Conservation (phyloP, 2,888 invertebrate genomes). For the Troides aeacus region DNA sequence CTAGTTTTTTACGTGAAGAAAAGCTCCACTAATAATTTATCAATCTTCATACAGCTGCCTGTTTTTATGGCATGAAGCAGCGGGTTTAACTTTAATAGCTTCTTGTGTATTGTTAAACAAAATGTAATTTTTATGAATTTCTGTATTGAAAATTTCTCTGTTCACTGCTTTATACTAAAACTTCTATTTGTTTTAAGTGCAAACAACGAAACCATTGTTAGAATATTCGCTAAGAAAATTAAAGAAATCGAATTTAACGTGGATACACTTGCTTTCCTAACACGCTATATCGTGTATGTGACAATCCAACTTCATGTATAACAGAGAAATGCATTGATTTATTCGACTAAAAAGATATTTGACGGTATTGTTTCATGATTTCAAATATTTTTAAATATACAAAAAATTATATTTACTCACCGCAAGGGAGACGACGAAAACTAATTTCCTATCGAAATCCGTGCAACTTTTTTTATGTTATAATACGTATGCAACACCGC, state of each 20-base stretch:
- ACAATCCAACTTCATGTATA: constrained; percentile 33
- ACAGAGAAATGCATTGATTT: constrained; percentile 5
- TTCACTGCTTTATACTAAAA: too few relatives aligned
- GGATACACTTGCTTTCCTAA: constrained; percentile 19
- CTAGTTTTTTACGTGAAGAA: background rate
- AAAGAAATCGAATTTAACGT: constrained; percentile 19
- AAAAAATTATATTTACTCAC: constrained; percentile 49
- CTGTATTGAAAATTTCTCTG: too few relatives aligned
- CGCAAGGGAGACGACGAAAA: constrained; percentile 56
- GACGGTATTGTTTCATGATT: background rate
- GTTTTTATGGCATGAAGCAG: too few relatives aligned
- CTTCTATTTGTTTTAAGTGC: background rate
- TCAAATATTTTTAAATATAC: background rate
- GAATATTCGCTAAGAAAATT: background rate
- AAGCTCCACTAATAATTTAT: background rate
- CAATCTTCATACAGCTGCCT: too few relatives aligned
- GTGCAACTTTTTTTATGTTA: constrained; percentile 38
- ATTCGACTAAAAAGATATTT: background rate
- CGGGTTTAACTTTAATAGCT: too few relatives aligned
- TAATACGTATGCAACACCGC: constrained; percentile 46
- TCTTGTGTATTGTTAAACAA: too few relatives aligned
- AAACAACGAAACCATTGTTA: background rate
- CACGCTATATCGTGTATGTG: constrained; percentile 45
- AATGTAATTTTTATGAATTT: too few relatives aligned
- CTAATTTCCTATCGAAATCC: constrained; percentile 53